phyloP scores from a whole-genome alignment of 2,797 vertebrate genomes.

The Lerista edwardsae region DNA sequence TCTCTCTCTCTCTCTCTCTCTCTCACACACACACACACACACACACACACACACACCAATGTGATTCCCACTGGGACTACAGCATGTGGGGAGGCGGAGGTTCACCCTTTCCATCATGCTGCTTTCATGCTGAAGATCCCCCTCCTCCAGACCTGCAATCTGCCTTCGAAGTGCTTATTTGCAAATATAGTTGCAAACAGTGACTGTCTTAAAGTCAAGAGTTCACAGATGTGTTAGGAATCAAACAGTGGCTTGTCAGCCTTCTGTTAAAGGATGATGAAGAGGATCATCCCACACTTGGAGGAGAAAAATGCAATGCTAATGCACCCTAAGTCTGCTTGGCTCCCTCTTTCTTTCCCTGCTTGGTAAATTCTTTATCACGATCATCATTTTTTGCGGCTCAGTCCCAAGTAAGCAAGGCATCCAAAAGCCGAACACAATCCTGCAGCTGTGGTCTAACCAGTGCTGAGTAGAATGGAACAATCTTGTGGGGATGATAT shows the following conservation, averaged over 20 bases:
- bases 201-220: neutral
- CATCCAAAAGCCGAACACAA: neutral
- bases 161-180: too few species aligned
- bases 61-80: too few species aligned
- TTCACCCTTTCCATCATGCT: too few species aligned
- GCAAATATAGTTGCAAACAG: too few species aligned
- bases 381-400: neutral
- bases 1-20: too few species aligned
- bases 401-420: constrained; percentile 2
- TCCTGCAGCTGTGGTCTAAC: constrained; percentile 8
- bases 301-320: neutral
- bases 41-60: too few species aligned
- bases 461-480: constrained; percentile 8
- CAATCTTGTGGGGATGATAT: neutral
- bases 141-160: too few species aligned
- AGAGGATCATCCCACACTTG: neutral
- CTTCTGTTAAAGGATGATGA: neutral
- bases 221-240: neutral
- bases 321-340: neutral
- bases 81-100: too few species aligned
- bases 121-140: too few species aligned
- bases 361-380: constrained; percentile 5
- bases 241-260: neutral
- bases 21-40: too few species aligned
- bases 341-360: neutral